These are phyloP conservation scores for Netelia virgata DNA, from an alignment of 2,888 invertebrate genomes.

Conservation along the genomic window DNA sequence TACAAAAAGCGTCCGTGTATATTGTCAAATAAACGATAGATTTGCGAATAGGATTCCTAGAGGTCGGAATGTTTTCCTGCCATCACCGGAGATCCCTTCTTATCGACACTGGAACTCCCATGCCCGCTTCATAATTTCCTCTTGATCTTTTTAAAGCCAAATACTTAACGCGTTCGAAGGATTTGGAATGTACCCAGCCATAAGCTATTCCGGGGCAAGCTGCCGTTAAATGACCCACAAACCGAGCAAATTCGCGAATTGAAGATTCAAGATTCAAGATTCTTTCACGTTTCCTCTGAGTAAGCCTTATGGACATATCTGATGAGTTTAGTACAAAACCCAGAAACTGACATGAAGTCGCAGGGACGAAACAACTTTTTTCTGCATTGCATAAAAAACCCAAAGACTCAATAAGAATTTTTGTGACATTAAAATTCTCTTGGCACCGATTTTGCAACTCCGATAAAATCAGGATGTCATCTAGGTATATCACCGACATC, in stretches of 20 bases:
- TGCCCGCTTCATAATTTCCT: conserved; percentile 26
- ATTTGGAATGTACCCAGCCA: conserved; percentile 46
- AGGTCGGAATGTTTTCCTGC: no score
- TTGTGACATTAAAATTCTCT: conserved; percentile 29
- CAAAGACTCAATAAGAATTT: conserved; percentile 31
- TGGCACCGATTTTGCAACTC: conserved; percentile 25
- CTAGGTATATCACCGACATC: conserved; percentile 43
- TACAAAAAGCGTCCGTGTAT: conserved; percentile 33
- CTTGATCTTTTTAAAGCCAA: neutral
- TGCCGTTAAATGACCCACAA: conserved; percentile 46
- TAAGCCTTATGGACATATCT: conserved; percentile 32
- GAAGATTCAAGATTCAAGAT: conserved; percentile 8
- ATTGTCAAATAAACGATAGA: conserved; percentile 5
- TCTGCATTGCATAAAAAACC: conserved; percentile 30
- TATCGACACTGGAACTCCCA: conserved; percentile 17
- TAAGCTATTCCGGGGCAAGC: conserved; percentile 48
- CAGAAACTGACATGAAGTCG: conserved; percentile 39
- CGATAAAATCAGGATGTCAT: conserved; percentile 46
- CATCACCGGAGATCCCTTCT: neutral
- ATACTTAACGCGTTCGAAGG: conserved; percentile 49
- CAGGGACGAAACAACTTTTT: conserved; percentile 13
- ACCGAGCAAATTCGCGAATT: conserved; percentile 36
- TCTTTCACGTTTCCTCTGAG: conserved; percentile 25
- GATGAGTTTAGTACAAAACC: conserved; percentile 30
- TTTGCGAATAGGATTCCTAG: no score